Conservation (phyloP, 2,888 invertebrate species). For the Lobophora halterata region DNA sequence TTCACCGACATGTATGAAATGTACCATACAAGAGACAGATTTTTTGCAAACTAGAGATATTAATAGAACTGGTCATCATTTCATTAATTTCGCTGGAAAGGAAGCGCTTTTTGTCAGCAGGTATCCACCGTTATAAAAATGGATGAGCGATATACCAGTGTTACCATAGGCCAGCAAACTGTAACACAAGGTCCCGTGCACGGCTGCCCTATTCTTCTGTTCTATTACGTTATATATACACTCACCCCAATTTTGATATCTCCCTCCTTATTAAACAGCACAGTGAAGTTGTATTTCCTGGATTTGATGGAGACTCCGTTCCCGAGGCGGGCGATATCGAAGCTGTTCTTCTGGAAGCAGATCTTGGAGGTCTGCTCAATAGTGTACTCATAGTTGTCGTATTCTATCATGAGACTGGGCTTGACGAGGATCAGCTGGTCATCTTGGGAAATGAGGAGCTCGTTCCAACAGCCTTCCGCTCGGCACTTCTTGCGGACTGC, state of each 20-base stretch:
- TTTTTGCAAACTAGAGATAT: too few relatives aligned
- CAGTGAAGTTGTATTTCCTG: slow-evolving; percentile 86
- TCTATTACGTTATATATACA: too few relatives aligned
- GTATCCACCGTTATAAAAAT: too few relatives aligned
- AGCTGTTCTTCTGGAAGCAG: slow-evolving; percentile 82
- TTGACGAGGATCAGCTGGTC: slow-evolving; percentile 80
- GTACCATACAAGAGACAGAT: too few relatives aligned
- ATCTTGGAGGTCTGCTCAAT: slow-evolving; percentile 82
- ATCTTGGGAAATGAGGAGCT: slow-evolving; percentile 83
- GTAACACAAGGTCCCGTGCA: too few relatives aligned
- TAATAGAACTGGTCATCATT: too few relatives aligned
- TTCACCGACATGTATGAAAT: too few relatives aligned
- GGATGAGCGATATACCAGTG: too few relatives aligned
- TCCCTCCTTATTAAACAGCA: slow-evolving; percentile 85
- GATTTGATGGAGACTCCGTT: slow-evolving; percentile 85
- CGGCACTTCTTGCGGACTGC: slow-evolving; percentile 85
- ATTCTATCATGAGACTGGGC: slow-evolving; percentile 84
- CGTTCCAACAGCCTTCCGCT: slow-evolving; percentile 79
- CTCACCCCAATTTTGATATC: slow-evolving; percentile 86
- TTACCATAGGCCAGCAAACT: too few relatives aligned
- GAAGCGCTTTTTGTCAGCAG: too few relatives aligned
- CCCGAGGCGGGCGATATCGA: slow-evolving; percentile 85
- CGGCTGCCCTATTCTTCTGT: too few relatives aligned
- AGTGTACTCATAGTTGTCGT: slow-evolving; percentile 83
- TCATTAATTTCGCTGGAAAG: too few relatives aligned